Evolutionary conservation across 1,140 invertebrate genomes (phyloP).

Genomic region (Drosophila biarmipes): DNA sequence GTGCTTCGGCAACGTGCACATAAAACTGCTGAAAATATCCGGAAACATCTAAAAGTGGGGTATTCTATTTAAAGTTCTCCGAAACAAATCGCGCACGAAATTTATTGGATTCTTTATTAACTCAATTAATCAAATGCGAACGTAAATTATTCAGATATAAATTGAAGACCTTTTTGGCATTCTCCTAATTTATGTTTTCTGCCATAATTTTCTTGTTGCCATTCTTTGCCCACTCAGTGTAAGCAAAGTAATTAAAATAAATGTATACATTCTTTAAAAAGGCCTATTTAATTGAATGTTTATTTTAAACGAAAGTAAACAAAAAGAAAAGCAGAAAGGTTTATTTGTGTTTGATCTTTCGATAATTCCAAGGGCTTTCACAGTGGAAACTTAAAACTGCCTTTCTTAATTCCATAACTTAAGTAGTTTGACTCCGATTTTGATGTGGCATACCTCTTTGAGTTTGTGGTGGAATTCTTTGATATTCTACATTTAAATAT

Average conservation of each 20-base stretch:
- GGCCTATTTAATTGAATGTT: constrained; percentile 19
- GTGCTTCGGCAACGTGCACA: constrained; percentile 15
- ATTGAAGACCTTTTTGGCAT: neutral
- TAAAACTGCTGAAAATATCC: constrained; percentile 17
- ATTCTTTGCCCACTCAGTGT: neutral
- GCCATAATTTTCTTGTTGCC: constrained; percentile 8
- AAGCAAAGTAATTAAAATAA: constrained; percentile 21
- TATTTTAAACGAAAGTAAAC: neutral
- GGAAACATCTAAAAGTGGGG: neutral
- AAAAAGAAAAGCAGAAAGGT: neutral
- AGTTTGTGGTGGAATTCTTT: too few relatives aligned
- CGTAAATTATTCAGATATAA: constrained; percentile 6
- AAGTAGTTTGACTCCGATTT: too few relatives aligned
- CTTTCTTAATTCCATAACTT: too few relatives aligned
- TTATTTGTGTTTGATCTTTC: neutral
- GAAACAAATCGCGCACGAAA: constrained; percentile 8
- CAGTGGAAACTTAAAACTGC: too few relatives aligned
- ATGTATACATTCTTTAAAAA: neutral
- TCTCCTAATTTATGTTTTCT: neutral
- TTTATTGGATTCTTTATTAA: constrained; percentile 21
- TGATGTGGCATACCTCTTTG: too few relatives aligned
- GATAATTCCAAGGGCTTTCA: too few relatives aligned
- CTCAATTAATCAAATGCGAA: constrained; percentile 24
- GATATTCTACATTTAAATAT: too few relatives aligned
- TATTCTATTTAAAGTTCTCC: constrained; percentile 1